A percentile compares a stretch with the other conserved stretches of the same genome.
Evolutionary conservation across 2,797 vertebrate species (phyloP).

Genomic region (Catharus ustulatus): DNA sequence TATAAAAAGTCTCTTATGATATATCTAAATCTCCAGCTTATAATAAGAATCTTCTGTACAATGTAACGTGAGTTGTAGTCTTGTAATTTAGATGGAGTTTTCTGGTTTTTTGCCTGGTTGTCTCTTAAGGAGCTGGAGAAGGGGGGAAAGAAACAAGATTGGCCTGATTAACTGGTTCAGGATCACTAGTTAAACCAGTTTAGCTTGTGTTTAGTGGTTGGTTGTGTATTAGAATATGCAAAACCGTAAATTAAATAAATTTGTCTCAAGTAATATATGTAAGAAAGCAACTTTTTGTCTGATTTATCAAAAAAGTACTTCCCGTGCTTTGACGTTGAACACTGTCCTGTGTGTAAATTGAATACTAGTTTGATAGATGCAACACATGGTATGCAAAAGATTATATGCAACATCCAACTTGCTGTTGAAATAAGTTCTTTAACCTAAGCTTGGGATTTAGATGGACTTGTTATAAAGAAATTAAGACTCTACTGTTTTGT

Average conservation of each 20-base stretch:
- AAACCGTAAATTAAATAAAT: background rate
- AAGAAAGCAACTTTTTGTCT: background rate
- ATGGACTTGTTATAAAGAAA: background rate
- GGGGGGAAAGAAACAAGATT: background rate
- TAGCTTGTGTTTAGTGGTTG: background rate
- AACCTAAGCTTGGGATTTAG: background rate
- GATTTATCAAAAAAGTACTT: background rate
- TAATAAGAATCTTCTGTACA: background rate
- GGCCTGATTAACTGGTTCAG: background rate
- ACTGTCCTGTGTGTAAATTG: background rate
- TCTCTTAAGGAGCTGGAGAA: background rate
- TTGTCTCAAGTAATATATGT: background rate
- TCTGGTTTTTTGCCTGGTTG: background rate
- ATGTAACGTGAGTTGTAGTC: background rate
- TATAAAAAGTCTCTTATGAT: background rate
- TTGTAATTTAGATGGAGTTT: background rate
- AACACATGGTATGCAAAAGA: background rate
- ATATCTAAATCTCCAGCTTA: background rate
- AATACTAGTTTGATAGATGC: background rate
- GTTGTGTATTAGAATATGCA: background rate
- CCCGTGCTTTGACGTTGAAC: background rate
- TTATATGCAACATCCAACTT: background rate
- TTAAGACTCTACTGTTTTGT: background rate
- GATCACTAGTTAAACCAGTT: background rate
- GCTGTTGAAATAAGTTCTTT: background rate